Base-by-base conservation (phyloP, 2,113 vertebrate species). In the Neolamprologus sp. region DNA sequence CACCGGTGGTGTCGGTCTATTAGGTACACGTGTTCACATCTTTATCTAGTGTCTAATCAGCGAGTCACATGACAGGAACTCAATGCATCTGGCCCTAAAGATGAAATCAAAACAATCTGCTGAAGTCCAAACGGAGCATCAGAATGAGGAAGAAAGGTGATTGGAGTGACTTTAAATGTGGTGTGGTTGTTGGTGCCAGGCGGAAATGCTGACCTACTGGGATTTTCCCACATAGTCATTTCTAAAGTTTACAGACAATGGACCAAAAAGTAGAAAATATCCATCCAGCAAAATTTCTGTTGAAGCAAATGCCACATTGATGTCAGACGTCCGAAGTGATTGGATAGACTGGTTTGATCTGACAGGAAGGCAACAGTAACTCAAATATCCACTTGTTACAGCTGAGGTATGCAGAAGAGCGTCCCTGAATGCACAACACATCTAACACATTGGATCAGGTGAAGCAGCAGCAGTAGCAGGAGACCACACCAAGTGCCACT, bases 1-100 rank as follows among this genome's bases (percentile, higher is more conserved):
- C 40, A 10, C 37, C 2, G 3, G 68, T 0, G 2, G 1, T 65
- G 60, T 35, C 4, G 14, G n/a, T 45, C 40, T 45, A 9, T 21
- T 68, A 40, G 5, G 63, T 68, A 40, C 63, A 6, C 0, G 37
- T 26, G 65, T 26, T 26, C 21, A 26, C 1, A 73, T 73, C n/a
- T 42, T 73, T 2, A 73, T 42, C 13, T 45, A 45, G 13, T 73
- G 5, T 45, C 68, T 10, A 73, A 73, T 73, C 0, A 45, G 37
- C 2, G 3, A 73, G 8, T 45, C 65, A 73, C 13, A 68, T 68
- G n/a, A 23, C 1, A 73, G 21, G 0, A 73, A 73, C 68, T 26
- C 21, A 45, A 26, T 7, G 68, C 68, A 73, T 45, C 40, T 45
- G 40, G 37, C 12, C 37, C 21, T 71, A 23, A 40, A 68, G 33